phyloP scores from a whole-genome alignment of 2,888 invertebrate species.

The Apodemia mormo region DNA sequence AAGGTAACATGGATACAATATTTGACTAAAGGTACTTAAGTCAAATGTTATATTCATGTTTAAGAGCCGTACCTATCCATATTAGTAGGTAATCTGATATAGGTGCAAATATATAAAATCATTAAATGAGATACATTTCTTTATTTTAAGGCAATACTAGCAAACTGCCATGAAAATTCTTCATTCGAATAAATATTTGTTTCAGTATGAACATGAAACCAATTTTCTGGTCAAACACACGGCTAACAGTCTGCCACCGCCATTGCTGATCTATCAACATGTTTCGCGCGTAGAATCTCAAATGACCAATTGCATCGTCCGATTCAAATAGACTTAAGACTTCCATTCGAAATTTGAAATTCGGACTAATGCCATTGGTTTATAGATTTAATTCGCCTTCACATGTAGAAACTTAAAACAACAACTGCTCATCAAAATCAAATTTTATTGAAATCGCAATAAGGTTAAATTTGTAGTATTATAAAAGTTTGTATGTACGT shows the following conservation, averaged over 20 bases:
- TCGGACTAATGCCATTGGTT: slow-evolving; percentile 60
- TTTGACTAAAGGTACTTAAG: too few relatives aligned
- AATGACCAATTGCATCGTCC: slow-evolving; percentile 67
- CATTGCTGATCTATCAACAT: slow-evolving; percentile 75
- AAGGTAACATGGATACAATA: too few relatives aligned
- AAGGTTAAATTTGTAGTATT: slow-evolving; percentile 41
- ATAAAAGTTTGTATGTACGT: slow-evolving; percentile 43
- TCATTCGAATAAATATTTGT: not conserved
- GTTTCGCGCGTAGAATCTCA: slow-evolving; percentile 70
- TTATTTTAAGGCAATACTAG: too few relatives aligned
- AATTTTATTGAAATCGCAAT: slow-evolving; percentile 31
- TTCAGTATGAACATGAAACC: slow-evolving; percentile 5
- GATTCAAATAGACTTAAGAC: slow-evolving; percentile 63
- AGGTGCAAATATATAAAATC: too few relatives aligned
- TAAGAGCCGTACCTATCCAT: too few relatives aligned
- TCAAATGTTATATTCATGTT: too few relatives aligned
- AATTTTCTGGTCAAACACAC: slow-evolving; percentile 72
- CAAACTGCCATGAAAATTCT: too few relatives aligned
- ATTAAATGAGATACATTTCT: too few relatives aligned
- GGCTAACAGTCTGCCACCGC: slow-evolving; percentile 51
- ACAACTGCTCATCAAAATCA: slow-evolving; percentile 34
- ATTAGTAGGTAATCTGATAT: too few relatives aligned
- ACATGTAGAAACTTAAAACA: slow-evolving; percentile 30
- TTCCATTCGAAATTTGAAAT: slow-evolving; percentile 60
- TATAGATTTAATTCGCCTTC: slow-evolving; percentile 56